phyloP scores from a whole-genome alignment of 2,888 invertebrate genomes.

The Andrena dorsata region DNA sequence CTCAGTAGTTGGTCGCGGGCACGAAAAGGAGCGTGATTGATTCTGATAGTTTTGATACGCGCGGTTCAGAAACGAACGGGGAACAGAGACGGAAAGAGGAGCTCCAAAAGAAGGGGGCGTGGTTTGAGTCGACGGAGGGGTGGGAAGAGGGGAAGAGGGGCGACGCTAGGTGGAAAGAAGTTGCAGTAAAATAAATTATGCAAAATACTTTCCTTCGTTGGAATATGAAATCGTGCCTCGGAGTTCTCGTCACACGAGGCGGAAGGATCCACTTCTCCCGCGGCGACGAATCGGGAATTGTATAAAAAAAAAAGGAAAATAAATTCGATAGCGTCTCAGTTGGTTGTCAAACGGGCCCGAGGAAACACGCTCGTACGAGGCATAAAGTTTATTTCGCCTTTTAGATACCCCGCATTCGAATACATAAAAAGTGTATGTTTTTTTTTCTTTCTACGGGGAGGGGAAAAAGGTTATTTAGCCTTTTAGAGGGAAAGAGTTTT shows the following conservation, averaged over 20 bases:
- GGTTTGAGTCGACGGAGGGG: constrained; percentile 37
- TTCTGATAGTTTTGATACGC: constrained; percentile 10
- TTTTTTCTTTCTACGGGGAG: background rate
- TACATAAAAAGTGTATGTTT: background rate
- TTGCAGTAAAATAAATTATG: constrained; percentile 81
- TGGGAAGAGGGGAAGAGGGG: constrained; percentile 52
- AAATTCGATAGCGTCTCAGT: constrained; percentile 13
- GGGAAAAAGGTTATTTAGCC: background rate
- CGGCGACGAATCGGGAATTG: constrained; percentile 37
- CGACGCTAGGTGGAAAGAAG: constrained; percentile 72
- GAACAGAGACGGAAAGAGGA: constrained; percentile 23
- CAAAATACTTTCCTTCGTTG: constrained; percentile 80
- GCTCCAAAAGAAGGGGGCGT: constrained; percentile 55
- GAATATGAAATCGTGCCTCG: constrained; percentile 78
- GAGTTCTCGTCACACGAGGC: constrained; percentile 74
- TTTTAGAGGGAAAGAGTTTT: background rate
- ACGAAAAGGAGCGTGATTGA: background rate
- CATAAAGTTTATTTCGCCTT: background rate
- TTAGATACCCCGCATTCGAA: background rate
- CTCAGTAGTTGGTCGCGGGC: background rate
- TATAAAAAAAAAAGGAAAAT: constrained; percentile 14
- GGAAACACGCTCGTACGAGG: background rate
- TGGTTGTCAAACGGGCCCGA: background rate
- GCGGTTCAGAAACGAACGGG: constrained; percentile 20
- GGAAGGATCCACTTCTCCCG: constrained; percentile 58